These are phyloP conservation scores for Brenthis hecate DNA, from an alignment of 2,888 invertebrate genomes.

Conservation along the genomic window DNA sequence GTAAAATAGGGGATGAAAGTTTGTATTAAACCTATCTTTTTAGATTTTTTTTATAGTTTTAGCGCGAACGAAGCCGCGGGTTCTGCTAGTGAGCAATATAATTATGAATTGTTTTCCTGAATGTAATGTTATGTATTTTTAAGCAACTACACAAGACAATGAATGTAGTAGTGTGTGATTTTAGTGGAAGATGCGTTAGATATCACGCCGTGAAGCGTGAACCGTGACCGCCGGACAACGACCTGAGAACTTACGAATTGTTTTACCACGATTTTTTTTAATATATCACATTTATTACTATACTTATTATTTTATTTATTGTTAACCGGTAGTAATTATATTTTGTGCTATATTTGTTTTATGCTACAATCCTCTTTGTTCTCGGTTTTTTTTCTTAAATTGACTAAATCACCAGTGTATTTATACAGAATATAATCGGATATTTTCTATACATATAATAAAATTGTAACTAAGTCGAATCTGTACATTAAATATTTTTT, in stretches of 20 bases:
- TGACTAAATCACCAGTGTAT: too few relatives aligned
- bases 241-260: conserved; percentile 35
- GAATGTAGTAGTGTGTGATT: conserved; percentile 30
- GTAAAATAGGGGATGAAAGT: too few relatives aligned
- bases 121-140: conserved; percentile 11
- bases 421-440: too few relatives aligned
- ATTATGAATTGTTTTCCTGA: neutral
- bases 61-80: neutral
- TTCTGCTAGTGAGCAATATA: neutral
- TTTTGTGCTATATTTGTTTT: neutral
- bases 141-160: conserved; percentile 19
- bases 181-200: conserved; percentile 40
- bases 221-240: conserved; percentile 48
- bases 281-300: conserved; percentile 13
- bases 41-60: too few relatives aligned
- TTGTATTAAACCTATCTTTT: too few relatives aligned
- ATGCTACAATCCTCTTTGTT: too few relatives aligned
- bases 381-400: too few relatives aligned
- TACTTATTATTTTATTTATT: neutral
- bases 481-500: too few relatives aligned
- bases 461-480: too few relatives aligned
- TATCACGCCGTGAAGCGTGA: conserved; percentile 45
- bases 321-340: neutral
- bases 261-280: conserved; percentile 23
- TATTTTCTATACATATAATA: too few relatives aligned